phyloP scores from a whole-genome alignment of 2,888 invertebrate species.

The Hypsopygia costalis region DNA sequence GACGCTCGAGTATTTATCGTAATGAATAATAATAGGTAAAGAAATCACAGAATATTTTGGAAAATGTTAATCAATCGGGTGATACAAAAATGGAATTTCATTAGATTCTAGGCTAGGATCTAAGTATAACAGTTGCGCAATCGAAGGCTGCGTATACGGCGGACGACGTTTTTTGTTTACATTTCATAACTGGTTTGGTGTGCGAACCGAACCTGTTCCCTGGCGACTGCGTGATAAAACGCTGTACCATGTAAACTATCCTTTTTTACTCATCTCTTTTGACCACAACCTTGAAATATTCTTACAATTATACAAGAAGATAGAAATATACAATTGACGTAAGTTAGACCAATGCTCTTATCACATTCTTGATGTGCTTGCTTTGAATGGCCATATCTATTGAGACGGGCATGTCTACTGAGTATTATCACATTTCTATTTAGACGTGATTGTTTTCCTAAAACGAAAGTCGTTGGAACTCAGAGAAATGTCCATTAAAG shows the following conservation, averaged over 20 bases:
- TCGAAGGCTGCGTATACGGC: constrained; percentile 12
- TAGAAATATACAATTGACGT: no score
- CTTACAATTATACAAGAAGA: no score
- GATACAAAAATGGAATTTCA: no score
- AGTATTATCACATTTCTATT: constrained; percentile 1
- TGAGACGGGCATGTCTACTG: no score
- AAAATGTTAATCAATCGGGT: no score
- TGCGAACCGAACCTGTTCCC: constrained; percentile 48
- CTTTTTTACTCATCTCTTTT: constrained; percentile 11
- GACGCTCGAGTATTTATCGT: no score
- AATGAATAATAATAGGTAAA: no score
- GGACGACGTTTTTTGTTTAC: constrained; percentile 56
- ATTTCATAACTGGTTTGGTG: constrained; percentile 51
- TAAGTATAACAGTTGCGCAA: constrained; percentile 17
- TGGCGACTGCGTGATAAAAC: constrained; percentile 23
- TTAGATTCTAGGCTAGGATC: neutral
- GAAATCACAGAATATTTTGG: no score
- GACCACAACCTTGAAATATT: constrained; percentile 4
- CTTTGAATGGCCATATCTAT: constrained; percentile 4
- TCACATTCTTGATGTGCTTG: neutral
- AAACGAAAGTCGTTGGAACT: neutral
- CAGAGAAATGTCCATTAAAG: neutral
- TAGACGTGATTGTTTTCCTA: neutral
- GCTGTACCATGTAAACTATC: constrained; percentile 10
- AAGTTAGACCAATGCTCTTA: constrained; percentile 1